Base-by-base conservation (phyloP, 1,140 invertebrate species). In the Scylla paramamosain region DNA sequence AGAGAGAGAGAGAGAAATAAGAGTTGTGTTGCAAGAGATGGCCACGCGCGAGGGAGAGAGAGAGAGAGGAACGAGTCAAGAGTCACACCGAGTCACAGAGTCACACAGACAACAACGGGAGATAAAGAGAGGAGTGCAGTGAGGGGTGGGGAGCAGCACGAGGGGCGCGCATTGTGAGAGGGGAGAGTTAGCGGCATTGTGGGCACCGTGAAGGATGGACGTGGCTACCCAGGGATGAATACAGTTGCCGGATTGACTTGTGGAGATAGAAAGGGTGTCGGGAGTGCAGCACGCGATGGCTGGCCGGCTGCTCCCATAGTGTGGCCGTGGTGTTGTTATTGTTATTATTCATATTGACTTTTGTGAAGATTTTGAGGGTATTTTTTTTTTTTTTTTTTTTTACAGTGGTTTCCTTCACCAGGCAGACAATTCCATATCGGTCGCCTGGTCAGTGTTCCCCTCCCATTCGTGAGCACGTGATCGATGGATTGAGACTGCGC, bases 101-200 rank as follows among this genome's bases (percentile, higher is more conserved):
- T 39, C n/a, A n/a, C 67, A 77, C 67, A 77, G 67, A 77, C 67
- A 77, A 88, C 31, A 88, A 88, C 31, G 86, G n/a, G 86, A 32
- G 86, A 32, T 20, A 88, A 28, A 88, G 29, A 46, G 39, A n/a
- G 88, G 88, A 48, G 88, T 12, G 45, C 32, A 28, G 87, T 12
- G 87, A 89, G 88, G 29, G 88, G n/a, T 28, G 88, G 2, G 67
- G 88, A 7, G 67, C n/a, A n/a, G 20, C 20, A 20, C 25, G 67
- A 77, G 67, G 67, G 67, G 88, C 7, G 88, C 10, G 20, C 48
- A 52, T 48, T 28, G 28, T 45, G 32, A 29, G 10, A 20, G 67
- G 32, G 12, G 10, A 20, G 67, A n/a, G 20, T n/a, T n/a, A 25
- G n/a, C 4, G 67, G 67, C 67, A n/a, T 77, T 77, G 67, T 77